A percentile compares a stretch with the other conserved stretches of the same genome.
phyloP scores from a whole-genome alignment of 2,797 vertebrate species.

The Dendrocincla tyrannina region DNA sequence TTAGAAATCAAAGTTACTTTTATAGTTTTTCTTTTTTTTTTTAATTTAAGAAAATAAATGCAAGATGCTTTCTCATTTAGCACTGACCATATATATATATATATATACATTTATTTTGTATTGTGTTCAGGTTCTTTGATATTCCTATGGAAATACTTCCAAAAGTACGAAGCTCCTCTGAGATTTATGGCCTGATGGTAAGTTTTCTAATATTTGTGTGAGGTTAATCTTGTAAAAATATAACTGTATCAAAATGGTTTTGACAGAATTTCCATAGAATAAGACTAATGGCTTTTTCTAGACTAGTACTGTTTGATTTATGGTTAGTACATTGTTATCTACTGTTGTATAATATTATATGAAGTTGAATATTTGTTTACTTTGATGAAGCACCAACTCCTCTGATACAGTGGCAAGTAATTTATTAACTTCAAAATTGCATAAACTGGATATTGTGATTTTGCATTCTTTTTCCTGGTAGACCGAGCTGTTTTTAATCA shows the following conservation, averaged over 20 bases:
- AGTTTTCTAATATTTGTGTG: constrained; percentile 32
- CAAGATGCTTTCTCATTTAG: background rate
- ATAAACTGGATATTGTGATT: background rate
- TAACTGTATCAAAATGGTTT: background rate
- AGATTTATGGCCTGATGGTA: constrained; percentile 98
- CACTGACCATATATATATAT: background rate
- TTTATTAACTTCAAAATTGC: background rate
- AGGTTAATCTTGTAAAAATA: background rate
- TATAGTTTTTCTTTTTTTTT: background rate
- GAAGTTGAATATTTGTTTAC: background rate
- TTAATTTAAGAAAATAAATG: background rate
- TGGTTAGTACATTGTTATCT: background rate
- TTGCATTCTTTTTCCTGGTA: background rate
- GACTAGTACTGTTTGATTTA: background rate
- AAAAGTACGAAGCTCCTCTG: constrained; percentile 93
- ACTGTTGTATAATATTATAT: background rate
- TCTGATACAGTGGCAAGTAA: background rate
- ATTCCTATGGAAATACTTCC: constrained; percentile 96
- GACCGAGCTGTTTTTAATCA: background rate
- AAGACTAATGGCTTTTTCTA: background rate
- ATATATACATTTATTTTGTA: background rate
- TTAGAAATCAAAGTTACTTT: background rate
- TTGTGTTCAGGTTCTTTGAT: constrained; percentile 89
- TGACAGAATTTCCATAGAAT: background rate
- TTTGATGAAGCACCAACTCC: background rate